Evolutionary conservation across 1,140 invertebrate genomes (phyloP).

Genomic region (Drosophila murphyi): DNA sequence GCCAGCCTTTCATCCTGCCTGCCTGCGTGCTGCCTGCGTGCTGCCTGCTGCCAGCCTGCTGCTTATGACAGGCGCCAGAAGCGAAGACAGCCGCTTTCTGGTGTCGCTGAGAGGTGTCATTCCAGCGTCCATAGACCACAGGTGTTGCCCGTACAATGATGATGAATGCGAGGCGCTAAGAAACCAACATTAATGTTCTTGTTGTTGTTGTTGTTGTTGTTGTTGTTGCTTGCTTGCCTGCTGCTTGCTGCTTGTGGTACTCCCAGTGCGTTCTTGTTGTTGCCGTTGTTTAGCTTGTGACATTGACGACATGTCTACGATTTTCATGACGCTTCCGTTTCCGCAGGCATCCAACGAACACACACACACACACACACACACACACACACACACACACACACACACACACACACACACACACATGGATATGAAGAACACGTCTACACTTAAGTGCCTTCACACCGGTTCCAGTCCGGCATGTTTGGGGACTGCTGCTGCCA

Average conservation of each 20-base stretch:
- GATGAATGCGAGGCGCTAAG: conserved; percentile 54
- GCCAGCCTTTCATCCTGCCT: no score
- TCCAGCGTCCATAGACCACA: conserved; percentile 32
- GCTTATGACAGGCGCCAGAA: conserved; percentile 21
- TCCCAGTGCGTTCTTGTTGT: conserved; percentile 9
- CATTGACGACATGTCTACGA: conserved; percentile 70
- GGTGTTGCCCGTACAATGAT: conserved; percentile 52
- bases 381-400: not conserved
- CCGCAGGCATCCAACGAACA: not conserved
- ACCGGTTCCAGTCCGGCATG: not conserved
- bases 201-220: not conserved
- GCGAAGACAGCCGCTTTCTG: conserved; percentile 23
- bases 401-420: not conserved
- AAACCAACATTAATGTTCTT: conserved; percentile 23
- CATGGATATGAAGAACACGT: conserved; percentile 17
- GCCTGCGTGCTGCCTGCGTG: not conserved
- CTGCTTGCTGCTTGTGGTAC: conserved; percentile 17
- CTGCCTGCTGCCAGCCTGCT: not conserved
- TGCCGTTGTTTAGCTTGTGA: conserved; percentile 52
- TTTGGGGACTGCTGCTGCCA: not conserved
- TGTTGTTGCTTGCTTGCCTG: not conserved
- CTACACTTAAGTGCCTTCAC: conserved; percentile 16
- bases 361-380: not conserved
- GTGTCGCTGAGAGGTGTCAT: conserved; percentile 23
- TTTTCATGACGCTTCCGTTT: conserved; percentile 59